Conservation (phyloP, 1,140 invertebrate species). For the Micrasema minimum region DNA sequence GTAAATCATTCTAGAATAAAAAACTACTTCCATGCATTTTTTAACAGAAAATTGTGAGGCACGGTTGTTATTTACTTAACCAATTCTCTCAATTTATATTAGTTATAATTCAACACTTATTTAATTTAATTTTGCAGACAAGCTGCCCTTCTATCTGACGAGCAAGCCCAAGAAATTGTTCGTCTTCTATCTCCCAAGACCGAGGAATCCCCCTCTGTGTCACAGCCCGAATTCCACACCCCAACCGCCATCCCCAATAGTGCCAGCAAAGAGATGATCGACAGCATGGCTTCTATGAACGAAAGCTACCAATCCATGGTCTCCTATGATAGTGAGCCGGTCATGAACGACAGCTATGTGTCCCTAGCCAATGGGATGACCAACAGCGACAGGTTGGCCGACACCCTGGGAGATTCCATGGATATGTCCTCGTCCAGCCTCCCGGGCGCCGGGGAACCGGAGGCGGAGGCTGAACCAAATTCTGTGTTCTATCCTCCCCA, state of each 20-base stretch:
- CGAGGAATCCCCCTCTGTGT: slow-evolving; percentile 46
- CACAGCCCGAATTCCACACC: slow-evolving; percentile 45
- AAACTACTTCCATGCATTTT: too few species aligned
- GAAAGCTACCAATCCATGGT: slow-evolving; percentile 68
- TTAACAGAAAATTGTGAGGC: too few species aligned
- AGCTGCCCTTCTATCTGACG: slow-evolving; percentile 82
- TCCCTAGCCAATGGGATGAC: slow-evolving; percentile 47
- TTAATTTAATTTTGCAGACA: slow-evolving; percentile 70
- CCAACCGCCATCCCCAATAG: slow-evolving; percentile 33
- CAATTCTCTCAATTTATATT: too few species aligned
- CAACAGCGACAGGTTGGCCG: slow-evolving; percentile 40
- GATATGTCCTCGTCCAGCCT: slow-evolving; percentile 41
- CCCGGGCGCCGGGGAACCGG: slow-evolving; percentile 39
- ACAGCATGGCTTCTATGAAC: slow-evolving; percentile 65
- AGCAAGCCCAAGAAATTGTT: slow-evolving; percentile 87
- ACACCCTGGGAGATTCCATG: slow-evolving; percentile 48
- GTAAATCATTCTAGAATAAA: too few species aligned
- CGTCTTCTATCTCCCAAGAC: slow-evolving; percentile 74
- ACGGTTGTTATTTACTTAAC: too few species aligned
- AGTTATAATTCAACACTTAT: too few species aligned
- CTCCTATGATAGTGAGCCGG: slow-evolving; percentile 62
- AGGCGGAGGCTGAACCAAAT: slow-evolving; percentile 54
- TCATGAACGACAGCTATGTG: slow-evolving; percentile 50
- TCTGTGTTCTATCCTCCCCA: slow-evolving; percentile 62
- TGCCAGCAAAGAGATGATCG: slow-evolving; percentile 43